phyloP scores from a whole-genome alignment of 2,797 vertebrate species.

The Tauraco hartlaubi region DNA sequence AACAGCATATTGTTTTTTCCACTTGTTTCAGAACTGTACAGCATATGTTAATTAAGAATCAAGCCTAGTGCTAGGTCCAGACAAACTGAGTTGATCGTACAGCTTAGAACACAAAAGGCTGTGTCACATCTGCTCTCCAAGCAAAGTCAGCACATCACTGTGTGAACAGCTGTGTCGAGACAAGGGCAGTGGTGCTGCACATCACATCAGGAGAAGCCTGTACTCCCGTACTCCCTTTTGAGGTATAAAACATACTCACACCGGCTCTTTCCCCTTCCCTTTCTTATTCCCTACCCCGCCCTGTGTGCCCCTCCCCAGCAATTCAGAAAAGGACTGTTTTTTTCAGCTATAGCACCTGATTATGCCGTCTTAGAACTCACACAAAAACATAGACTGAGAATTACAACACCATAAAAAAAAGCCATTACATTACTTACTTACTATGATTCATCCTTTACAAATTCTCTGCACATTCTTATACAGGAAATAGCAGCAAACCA shows the following conservation, averaged over 20 bases:
- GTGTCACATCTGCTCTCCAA: background rate
- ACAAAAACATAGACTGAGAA: background rate
- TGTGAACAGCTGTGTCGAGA: background rate
- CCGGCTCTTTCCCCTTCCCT: background rate
- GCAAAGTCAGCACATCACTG: background rate
- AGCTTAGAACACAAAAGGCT: background rate
- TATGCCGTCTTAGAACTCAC: background rate
- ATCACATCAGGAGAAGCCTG: background rate
- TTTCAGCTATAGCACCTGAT: background rate
- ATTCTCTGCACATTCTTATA: background rate
- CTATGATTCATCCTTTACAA: background rate
- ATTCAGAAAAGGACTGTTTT: background rate
- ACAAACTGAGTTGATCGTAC: background rate
- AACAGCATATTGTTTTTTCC: background rate
- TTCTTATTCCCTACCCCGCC: background rate
- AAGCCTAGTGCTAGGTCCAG: background rate
- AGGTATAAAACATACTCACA: background rate
- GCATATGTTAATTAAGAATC: background rate
- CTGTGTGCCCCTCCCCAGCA: background rate
- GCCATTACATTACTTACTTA: background rate
- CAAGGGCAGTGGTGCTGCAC: background rate
- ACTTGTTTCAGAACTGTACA: background rate
- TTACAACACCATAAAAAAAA: background rate
- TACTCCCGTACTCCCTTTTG: background rate
- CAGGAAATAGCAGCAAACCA: background rate